Evolutionary conservation across 37 sponge, comb jelly and placozoan species (phyloP).

Genomic region (Bolinopsis microptera): DNA sequence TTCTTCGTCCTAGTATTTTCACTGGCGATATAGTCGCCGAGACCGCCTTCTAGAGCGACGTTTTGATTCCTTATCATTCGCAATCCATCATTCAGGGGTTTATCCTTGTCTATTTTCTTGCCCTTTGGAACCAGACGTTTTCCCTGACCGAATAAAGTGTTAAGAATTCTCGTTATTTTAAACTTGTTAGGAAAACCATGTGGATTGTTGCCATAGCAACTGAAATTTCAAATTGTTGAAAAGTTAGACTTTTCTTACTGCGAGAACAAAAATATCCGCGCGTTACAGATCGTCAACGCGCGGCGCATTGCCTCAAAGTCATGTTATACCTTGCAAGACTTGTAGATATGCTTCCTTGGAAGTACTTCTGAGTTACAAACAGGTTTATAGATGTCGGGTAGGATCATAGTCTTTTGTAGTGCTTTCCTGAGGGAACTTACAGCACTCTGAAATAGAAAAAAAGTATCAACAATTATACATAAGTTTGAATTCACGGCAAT

Average conservation of each 20-base stretch:
- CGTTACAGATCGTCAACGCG: not conserved
- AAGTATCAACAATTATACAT: too few species aligned
- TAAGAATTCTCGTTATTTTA: not conserved
- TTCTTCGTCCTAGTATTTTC: not conserved
- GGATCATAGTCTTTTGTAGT: conserved; percentile 13
- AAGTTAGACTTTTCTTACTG: not conserved
- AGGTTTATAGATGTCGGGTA: conserved; percentile 56
- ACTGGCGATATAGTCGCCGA: not conserved
- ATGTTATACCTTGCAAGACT: conserved; percentile 14
- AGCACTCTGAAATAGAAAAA: conserved; percentile 16
- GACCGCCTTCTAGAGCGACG: conserved; percentile 11
- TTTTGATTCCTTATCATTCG: not conserved
- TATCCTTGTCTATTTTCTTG: conserved; percentile 56
- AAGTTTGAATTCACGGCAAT: too few species aligned
- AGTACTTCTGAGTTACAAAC: conserved; percentile 42
- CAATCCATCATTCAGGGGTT: not conserved
- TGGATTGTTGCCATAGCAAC: not conserved
- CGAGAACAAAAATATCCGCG: not conserved
- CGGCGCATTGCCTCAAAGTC: too few species aligned
- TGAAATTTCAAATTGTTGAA: not conserved
- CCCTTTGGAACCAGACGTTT: not conserved
- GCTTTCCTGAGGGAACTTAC: conserved; percentile 31
- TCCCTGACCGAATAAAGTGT: not conserved
- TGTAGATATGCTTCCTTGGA: conserved; percentile 19
- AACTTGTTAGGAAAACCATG: not conserved